Evolutionary conservation across 1,140 invertebrate genomes (phyloP), one percentile per base, ranked within the genome.

Genomic region (Zaprionus lachaisei): DNA sequence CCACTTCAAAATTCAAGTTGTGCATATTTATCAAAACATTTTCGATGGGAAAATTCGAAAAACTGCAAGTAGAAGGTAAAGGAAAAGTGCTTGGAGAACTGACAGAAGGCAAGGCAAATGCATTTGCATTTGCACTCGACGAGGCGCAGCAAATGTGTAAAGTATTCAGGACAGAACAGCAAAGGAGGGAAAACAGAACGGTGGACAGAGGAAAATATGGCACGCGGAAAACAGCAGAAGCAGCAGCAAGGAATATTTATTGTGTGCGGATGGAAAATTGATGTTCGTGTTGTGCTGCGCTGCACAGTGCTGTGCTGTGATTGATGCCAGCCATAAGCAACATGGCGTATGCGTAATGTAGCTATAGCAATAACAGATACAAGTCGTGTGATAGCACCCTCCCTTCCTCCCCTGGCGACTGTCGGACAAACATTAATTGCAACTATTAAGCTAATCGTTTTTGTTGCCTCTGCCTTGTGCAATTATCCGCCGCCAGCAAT

Each of bases 11-110:
- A 83, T 72, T 89, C 84, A 79, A 87, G 81, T 66, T 72, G 84
- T 81, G 78, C 85, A 89, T 89, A 90, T 89, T 89, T 89, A 89
- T 89, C 85, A 89, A 90, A 89, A 89, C 79, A 90, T 90, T 84
- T 84, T 81, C 81, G 62, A 81, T 79, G 56, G 71, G 41, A 47
- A 47, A 81, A 89, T 81, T 89, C 67, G 58, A 83, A 87, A 89
- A 81, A 83, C 71, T 84, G 81, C 78, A 89, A 67, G 81, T 79
- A 72, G 71, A 83, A 76, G 84, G 77, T 71, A 72, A 84, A 79
- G 70, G 84, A 81, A 87, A 89, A 31, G 28, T 31, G 28, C 28
- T 31, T 31, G 28, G 7, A 31, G 28, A 31, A 89, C 69, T 62
- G 57, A 54, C 56, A 31, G 89, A 69, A 58, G 62, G 57, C 56